A percentile compares a stretch with the other conserved stretches of the same genome.
phyloP scores from a whole-genome alignment of 2,797 vertebrate genomes.

The Notoglanidium macrostoma region DNA sequence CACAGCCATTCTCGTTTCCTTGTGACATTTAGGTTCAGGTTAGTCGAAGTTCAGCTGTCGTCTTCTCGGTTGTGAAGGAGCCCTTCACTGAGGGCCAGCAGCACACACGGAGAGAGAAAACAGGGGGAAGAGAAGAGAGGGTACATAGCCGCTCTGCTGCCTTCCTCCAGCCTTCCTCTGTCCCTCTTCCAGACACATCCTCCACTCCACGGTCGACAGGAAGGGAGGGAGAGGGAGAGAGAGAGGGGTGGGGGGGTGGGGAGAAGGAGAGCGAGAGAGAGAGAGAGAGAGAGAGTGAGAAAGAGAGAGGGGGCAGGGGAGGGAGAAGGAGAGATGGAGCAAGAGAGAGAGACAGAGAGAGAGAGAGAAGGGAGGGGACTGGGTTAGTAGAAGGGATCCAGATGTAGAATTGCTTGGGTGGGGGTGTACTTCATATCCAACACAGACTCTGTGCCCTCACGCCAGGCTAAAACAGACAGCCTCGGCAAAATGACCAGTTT shows the following conservation, averaged over 20 bases:
- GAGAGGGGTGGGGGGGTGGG: not conserved
- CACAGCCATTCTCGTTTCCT: constrained; percentile 67
- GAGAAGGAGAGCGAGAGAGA: not conserved
- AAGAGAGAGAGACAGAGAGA: constrained; percentile 35
- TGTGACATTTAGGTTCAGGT: constrained; percentile 77
- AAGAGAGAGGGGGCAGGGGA: not conserved
- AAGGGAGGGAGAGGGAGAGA: constrained; percentile 62
- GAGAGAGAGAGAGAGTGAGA: not conserved
- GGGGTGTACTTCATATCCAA: constrained; percentile 49
- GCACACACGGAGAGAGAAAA: constrained; percentile 47
- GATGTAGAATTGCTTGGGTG: constrained; percentile 50
- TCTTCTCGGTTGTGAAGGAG: constrained; percentile 52
- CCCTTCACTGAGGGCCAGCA: constrained; percentile 61
- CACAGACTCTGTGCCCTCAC: constrained; percentile 46
- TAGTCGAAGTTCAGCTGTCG: constrained; percentile 59
- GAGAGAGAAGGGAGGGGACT: constrained; percentile 18
- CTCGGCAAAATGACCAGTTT: not conserved
- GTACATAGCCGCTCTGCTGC: constrained; percentile 48
- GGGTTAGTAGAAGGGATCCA: constrained; percentile 47
- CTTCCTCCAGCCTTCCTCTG: constrained; percentile 54
- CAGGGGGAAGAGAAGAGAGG: constrained; percentile 49
- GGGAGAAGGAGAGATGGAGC: not conserved
- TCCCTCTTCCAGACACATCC: constrained; percentile 73
- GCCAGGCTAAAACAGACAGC: constrained; percentile 20
- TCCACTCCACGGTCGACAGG: constrained; percentile 75